Evolutionary conservation across 30 jellyfish, hydroid and myxozoan species (phyloP).

Genomic region (Mastigias papua): DNA sequence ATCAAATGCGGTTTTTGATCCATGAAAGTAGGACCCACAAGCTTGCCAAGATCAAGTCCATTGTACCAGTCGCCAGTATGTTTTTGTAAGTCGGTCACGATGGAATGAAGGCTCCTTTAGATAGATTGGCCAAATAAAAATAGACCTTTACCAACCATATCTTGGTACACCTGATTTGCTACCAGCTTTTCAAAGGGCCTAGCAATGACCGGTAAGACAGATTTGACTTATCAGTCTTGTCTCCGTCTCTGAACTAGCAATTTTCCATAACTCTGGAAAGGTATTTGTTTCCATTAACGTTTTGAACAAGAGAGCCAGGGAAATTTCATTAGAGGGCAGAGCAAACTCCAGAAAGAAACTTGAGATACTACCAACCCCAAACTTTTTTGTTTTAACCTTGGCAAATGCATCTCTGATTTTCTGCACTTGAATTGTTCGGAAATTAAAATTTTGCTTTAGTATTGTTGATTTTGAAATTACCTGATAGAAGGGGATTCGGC

Average conservation of each 20-base stretch:
- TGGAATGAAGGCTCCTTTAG: not conserved
- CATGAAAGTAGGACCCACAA: not conserved
- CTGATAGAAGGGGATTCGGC: too few species aligned
- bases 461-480: too few species aligned
- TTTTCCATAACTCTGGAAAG: not conserved
- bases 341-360: too few species aligned
- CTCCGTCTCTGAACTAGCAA: not conserved
- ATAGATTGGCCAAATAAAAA: not conserved
- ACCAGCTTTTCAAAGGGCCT: not conserved
- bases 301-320: too few species aligned
- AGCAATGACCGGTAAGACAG: not conserved
- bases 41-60: constrained; percentile 11
- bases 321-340: too few species aligned
- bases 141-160: not conserved
- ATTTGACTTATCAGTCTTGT: not conserved
- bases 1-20: too few species aligned
- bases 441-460: too few species aligned
- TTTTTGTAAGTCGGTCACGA: not conserved
- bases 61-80: constrained; percentile 7
- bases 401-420: too few species aligned
- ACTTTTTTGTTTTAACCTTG: too few species aligned
- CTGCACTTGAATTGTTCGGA: too few species aligned
- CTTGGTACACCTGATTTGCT: not conserved
- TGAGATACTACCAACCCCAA: too few species aligned
- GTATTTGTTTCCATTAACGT: too few species aligned